Conservation (phyloP, 2,888 invertebrate genomes). For the Sicus ferrugineus region DNA sequence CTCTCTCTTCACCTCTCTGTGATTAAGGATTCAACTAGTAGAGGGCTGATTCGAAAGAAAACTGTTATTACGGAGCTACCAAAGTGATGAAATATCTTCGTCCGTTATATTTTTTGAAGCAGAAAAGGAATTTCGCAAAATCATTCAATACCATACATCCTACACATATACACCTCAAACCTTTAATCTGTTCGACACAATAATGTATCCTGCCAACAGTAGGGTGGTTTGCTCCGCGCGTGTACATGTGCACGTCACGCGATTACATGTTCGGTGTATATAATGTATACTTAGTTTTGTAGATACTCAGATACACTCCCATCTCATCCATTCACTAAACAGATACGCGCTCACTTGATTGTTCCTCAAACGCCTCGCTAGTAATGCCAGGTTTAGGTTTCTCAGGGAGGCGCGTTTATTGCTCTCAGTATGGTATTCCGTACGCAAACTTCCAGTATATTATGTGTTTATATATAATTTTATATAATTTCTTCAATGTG, state of each 20-base stretch:
- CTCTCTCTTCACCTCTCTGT: too few species aligned
- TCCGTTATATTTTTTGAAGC: too few species aligned
- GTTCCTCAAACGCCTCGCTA: constrained; percentile 12
- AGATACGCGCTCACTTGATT: constrained; percentile 1
- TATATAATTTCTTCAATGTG: constrained; percentile 3
- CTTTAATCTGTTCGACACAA: too few species aligned
- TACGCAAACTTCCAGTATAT: constrained; percentile 21
- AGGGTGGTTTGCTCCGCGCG: not conserved
- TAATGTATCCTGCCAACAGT: too few species aligned
- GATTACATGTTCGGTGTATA: not conserved
- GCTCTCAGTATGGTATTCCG: constrained; percentile 24
- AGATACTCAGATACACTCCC: not conserved
- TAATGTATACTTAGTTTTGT: constrained; percentile 6
- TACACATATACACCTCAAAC: too few species aligned
- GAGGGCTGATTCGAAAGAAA: too few species aligned
- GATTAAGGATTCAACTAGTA: too few species aligned
- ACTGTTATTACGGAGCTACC: too few species aligned
- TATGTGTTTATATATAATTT: not conserved
- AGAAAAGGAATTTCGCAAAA: too few species aligned
- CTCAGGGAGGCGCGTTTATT: constrained; percentile 22
- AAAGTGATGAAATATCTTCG: too few species aligned
- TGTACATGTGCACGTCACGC: not conserved
- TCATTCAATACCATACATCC: too few species aligned
- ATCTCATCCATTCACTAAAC: constrained; percentile 5
- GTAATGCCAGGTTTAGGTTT: constrained; percentile 16